Evolutionary conservation across 2,113 vertebrate genomes (phyloP).

Genomic region (Nansenia antarctica): DNA sequence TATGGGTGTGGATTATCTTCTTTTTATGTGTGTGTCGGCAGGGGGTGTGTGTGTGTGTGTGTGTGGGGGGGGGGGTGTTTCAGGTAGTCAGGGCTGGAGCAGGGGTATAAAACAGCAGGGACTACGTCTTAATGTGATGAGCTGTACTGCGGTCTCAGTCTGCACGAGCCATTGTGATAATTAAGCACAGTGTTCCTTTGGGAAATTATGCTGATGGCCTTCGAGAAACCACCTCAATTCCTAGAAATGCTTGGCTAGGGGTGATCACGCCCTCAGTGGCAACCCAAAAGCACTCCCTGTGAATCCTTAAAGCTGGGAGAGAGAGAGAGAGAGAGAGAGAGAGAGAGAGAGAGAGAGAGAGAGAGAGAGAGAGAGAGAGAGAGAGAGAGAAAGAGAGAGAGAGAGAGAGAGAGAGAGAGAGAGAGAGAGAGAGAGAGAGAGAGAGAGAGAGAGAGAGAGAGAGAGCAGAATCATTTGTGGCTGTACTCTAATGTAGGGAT

Average conservation of each 20-base stretch:
- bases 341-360: too few species aligned
- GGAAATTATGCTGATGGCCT: conserved; percentile 71
- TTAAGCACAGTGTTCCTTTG: conserved; percentile 66
- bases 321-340: too few species aligned
- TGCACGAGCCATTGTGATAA: conserved; percentile 66
- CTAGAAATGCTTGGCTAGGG: conserved; percentile 48
- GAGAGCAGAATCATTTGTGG: too few species aligned
- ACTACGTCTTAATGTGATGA: conserved; percentile 65
- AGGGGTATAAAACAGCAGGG: conserved; percentile 54
- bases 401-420: too few species aligned
- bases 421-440: too few species aligned
- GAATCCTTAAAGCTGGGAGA: neutral
- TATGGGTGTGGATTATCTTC: too few species aligned
- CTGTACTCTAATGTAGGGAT: neutral
- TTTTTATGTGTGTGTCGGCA: too few species aligned
- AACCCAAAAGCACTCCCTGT: neutral
- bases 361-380: too few species aligned
- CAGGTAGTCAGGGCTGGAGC: conserved; percentile 51
- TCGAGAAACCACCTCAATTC: conserved; percentile 50
- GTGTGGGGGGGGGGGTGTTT: too few species aligned
- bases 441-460: too few species aligned
- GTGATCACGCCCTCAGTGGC: conserved; percentile 28
- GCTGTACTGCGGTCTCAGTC: conserved; percentile 52
- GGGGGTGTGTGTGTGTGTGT: too few species aligned
- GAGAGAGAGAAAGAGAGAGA: too few species aligned